phyloP scores from a whole-genome alignment of 2,113 vertebrate species.

The Carassius carassius region DNA sequence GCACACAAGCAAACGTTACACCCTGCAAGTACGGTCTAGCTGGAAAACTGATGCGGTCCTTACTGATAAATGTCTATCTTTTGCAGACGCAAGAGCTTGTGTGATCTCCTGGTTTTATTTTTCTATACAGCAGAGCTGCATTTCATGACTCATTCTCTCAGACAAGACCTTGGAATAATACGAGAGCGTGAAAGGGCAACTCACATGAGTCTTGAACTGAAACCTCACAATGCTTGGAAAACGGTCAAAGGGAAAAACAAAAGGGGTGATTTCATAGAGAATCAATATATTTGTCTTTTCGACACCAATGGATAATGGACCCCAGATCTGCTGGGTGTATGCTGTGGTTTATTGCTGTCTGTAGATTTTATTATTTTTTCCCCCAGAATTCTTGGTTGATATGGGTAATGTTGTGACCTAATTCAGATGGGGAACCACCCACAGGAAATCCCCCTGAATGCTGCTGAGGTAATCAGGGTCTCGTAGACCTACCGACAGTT shows the following conservation, averaged over 20 bases:
- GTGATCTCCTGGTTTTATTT: conserved; percentile 23
- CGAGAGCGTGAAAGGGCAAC: conserved; percentile 39
- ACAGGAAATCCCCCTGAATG: conserved; percentile 74
- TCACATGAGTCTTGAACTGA: conserved; percentile 29
- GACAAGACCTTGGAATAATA: conserved; percentile 37
- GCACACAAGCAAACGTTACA: conserved; percentile 49
- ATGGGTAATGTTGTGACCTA: conserved; percentile 71
- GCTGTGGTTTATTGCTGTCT: conserved; percentile 58
- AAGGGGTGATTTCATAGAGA: conserved; percentile 60
- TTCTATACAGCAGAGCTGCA: conserved; percentile 29
- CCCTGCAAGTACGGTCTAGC: conserved; percentile 60
- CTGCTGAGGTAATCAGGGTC: conserved; percentile 56
- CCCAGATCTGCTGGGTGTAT: conserved; percentile 68
- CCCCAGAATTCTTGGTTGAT: conserved; percentile 63
- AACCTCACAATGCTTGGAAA: conserved; percentile 49
- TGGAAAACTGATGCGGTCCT: conserved; percentile 28
- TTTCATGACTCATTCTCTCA: conserved; percentile 32
- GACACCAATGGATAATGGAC: conserved; percentile 62
- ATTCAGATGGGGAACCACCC: conserved; percentile 73
- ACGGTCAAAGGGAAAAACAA: conserved; percentile 59
- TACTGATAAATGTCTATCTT: conserved; percentile 28
- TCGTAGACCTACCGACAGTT: conserved; percentile 52
- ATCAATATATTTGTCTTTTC: conserved; percentile 62
- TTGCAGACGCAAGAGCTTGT: neutral
- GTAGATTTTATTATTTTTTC: conserved; percentile 69